These are phyloP conservation scores for Datnioides undecimradiatus DNA, from an alignment of 2,113 vertebrate species.

Conservation along the genomic window DNA sequence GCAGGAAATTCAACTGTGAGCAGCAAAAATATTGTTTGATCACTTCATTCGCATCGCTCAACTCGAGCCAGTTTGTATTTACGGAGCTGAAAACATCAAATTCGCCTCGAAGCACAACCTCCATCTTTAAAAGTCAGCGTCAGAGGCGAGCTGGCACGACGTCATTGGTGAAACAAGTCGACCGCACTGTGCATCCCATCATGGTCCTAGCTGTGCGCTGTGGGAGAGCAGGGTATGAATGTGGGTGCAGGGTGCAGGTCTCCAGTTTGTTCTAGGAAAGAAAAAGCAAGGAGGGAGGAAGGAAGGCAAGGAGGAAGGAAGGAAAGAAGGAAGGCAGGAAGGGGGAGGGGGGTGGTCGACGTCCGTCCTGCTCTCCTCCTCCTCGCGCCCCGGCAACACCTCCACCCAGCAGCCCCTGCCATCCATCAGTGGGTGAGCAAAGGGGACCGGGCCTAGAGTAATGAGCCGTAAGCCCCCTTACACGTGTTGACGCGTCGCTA, in stretches of 20 bases:
- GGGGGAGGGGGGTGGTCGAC: constrained; percentile 23
- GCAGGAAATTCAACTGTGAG: neutral
- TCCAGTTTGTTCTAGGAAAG: too few relatives aligned
- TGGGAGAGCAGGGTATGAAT: too few relatives aligned
- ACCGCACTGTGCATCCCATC: too few relatives aligned
- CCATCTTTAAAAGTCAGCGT: neutral
- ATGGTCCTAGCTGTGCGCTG: too few relatives aligned
- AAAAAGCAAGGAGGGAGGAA: too few relatives aligned
- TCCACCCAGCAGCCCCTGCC: constrained; percentile 63
- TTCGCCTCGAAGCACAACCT: neutral
- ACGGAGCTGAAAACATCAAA: neutral
- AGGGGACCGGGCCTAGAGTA: constrained; percentile 79
- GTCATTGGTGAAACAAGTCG: too few relatives aligned
- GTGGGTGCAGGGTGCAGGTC: too few relatives aligned
- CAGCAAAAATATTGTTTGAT: neutral
- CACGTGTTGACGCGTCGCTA: constrained; percentile 85
- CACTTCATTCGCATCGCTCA: neutral
- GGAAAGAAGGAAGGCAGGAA: constrained; percentile 3
- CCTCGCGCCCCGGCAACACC: constrained; percentile 46
- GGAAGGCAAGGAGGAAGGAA: neutral
- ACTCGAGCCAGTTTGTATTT: neutral
- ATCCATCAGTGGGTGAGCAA: constrained; percentile 83
- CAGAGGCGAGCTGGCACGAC: too few relatives aligned
- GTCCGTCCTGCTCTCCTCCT: constrained; percentile 49
- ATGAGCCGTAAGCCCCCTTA: constrained; percentile 86